Base-by-base conservation (phyloP, 2,797 vertebrate genomes). In the Ptychadena robeensis region DNA sequence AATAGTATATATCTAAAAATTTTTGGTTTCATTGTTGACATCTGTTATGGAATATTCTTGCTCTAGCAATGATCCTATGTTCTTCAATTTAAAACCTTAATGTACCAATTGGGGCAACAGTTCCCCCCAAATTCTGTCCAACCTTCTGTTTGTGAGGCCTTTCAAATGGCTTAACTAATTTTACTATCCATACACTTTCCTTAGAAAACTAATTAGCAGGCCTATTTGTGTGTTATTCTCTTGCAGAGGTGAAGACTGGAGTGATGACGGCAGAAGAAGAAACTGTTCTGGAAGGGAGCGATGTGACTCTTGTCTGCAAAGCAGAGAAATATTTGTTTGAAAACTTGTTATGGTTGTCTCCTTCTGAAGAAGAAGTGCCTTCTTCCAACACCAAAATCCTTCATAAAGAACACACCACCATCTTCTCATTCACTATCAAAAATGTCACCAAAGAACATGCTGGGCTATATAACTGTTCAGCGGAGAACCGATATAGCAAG, bases 261-360 rank as follows among this genome's bases (percentile, higher is more conserved):
- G 10, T 92, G 65, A 88, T 91, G 12, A 86, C 91, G 0, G 76
- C 88, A 0, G 14, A 87, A 0, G 85, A 85, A 0, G 81, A 90
- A 30, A 87, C 80, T 0, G 92, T 91, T 67, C 90, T 96, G 0
- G 93, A 94, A 70, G 94, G 96, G 4, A 90, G 89, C 0, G 80
- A 96, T 0, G 75, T 94, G 40, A 92, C 5, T 4, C 87, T 98
- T 86, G 93, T 91, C 66, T 98, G 97, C 88, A 85, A 88, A n/a
- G 95, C 93, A 6, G 89, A 95, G 63, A 95, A 91, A 72, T 97
- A 95, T 89, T 91, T 96, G 76, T 96, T 95, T 88, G 93, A 89
- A 2, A 86, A 91, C 57, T 89, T 97, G 18, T 85, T 61, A 59
- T 98, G 96, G 96, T 85, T 92, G 44, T 88, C 93, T 80, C 91